These are phyloP conservation scores for Plagodis pulveraria DNA, from an alignment of 2,888 invertebrate genomes.

Conservation along the genomic window DNA sequence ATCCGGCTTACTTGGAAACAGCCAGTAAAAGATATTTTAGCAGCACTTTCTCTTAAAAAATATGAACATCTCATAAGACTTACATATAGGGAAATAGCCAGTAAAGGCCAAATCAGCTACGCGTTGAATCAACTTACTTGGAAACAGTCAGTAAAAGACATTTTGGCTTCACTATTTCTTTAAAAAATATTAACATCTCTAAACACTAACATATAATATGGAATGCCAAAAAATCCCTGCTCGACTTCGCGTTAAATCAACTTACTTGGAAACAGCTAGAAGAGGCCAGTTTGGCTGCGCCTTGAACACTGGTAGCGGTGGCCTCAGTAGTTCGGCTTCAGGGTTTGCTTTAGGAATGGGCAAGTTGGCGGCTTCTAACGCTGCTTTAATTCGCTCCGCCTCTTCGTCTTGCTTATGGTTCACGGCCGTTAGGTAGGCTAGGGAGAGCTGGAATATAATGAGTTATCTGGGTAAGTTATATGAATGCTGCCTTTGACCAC, in stretches of 20 bases:
- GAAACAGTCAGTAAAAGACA: not conserved
- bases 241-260: conserved; percentile 8
- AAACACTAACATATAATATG: too few relatives aligned
- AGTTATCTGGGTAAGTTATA: not conserved
- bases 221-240: not conserved
- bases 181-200: too few relatives aligned
- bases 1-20: too few relatives aligned
- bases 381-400: conserved; percentile 88
- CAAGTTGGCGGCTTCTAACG: conserved; percentile 86
- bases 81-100: not conserved
- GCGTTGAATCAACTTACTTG: not conserved
- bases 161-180: too few relatives aligned
- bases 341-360: conserved; percentile 89
- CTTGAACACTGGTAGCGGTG: conserved; percentile 94
- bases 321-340: conserved; percentile 91
- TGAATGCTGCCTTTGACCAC: too few relatives aligned
- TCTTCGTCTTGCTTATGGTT: conserved; percentile 95
- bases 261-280: conserved; percentile 92
- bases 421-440: conserved; percentile 97
- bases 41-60: too few relatives aligned
- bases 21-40: too few relatives aligned
- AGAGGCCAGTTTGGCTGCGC: conserved; percentile 99
- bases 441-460: conserved; percentile 82
- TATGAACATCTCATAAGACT: not conserved
- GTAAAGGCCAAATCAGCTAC: not conserved